phyloP scores from a whole-genome alignment of 2,888 invertebrate species.

The Megaustenia siamemsis region DNA sequence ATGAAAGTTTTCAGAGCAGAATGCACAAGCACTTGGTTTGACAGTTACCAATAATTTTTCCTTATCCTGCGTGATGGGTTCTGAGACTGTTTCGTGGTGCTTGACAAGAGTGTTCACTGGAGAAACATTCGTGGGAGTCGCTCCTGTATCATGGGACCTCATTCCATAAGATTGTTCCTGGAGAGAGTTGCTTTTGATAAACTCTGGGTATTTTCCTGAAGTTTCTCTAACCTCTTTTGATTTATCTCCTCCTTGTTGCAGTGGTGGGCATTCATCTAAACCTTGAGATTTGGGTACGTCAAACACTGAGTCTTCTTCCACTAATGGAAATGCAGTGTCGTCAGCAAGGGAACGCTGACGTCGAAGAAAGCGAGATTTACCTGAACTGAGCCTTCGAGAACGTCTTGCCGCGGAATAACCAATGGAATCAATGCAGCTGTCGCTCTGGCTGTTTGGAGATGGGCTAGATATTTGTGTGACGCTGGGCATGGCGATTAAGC shows the following conservation, averaged over 20 bases:
- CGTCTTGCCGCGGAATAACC: slow-evolving; percentile 30
- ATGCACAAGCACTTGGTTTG: slow-evolving; percentile 36
- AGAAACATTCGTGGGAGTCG: not conserved
- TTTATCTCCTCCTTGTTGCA: not conserved
- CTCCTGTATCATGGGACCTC: not conserved
- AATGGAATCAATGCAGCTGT: slow-evolving; percentile 22
- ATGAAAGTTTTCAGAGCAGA: slow-evolving; percentile 41
- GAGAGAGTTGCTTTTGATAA: slow-evolving; percentile 7
- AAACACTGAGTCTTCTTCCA: slow-evolving; percentile 40
- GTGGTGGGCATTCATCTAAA: not conserved
- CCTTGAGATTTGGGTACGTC: slow-evolving; percentile 4
- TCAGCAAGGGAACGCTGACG: slow-evolving; percentile 51
- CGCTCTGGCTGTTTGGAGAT: slow-evolving; percentile 36
- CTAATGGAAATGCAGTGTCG: slow-evolving; percentile 45
- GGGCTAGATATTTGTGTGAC: not conserved
- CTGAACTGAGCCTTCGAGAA: slow-evolving; percentile 46
- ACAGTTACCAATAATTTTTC: not conserved
- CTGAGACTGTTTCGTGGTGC: not conserved
- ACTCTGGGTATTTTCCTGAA: slow-evolving; percentile 15
- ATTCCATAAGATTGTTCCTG: not conserved
- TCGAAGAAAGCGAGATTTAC: slow-evolving; percentile 49
- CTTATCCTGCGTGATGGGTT: not conserved
- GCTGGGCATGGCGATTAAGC: not conserved
- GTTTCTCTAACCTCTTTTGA: not conserved
- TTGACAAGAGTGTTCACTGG: not conserved